Percentiles rank a stretch among this genome's conserved stretches.
These are phyloP conservation scores for Hydrozoanthus gracilis DNA, from an alignment of 92 coral and sea anemone genomes.

Conservation along the genomic window DNA sequence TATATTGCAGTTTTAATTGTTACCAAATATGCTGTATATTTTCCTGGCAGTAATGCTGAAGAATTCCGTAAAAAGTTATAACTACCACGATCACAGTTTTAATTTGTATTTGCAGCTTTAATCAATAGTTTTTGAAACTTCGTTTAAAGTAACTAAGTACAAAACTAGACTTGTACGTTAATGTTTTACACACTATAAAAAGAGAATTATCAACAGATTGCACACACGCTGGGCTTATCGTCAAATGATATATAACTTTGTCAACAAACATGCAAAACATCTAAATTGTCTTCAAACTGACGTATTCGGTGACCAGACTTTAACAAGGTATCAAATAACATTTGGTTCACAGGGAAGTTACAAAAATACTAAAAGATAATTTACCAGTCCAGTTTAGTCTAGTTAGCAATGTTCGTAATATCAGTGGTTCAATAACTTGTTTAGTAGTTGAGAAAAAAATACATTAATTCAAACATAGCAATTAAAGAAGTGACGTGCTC, in stretches of 20 bases:
- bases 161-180: neutral
- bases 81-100: neutral
- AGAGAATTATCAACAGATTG: neutral
- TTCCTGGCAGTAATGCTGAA: too few species aligned
- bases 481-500: neutral
- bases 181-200: neutral
- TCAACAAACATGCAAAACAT: slow-evolving; percentile 37
- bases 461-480: neutral
- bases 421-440: neutral
- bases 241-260: neutral
- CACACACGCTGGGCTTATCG: neutral
- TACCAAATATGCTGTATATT: too few species aligned
- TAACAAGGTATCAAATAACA: slow-evolving; percentile 13
- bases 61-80: too few species aligned
- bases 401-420: neutral
- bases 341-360: neutral
- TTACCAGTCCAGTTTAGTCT: neutral
- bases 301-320: neutral
- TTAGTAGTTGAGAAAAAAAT: neutral
- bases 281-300: slow-evolving; percentile 13
- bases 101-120: neutral
- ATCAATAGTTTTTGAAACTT: neutral
- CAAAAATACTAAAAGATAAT: neutral
- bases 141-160: neutral
- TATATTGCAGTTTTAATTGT: too few species aligned